Evolutionary conservation across 2,113 vertebrate genomes (phyloP), one percentile per base, ranked within the genome.

Genomic region (Hyla sarda): DNA sequence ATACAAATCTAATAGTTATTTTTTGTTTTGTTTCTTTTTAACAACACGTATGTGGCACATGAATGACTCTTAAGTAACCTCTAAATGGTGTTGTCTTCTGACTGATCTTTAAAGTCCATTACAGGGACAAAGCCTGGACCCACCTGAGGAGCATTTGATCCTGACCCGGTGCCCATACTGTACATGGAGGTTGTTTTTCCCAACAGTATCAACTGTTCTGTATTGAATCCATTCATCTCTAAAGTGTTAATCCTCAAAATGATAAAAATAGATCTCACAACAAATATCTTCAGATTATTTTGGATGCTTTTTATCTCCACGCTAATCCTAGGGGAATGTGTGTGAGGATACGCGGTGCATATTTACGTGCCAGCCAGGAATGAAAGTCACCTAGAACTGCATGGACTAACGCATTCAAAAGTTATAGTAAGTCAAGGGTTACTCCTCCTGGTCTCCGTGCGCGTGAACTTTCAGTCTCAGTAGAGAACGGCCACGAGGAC

Each of bases 301-400:
- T 1, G 3, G n/a, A 25, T 50, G 47, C 25, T 56, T 69, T 58
- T 14, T 34, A 37, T 58, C 4, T 54, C 21, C 0, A 10, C 21
- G 12, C 5, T 32, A 54, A 54, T 54, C 75, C 75, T 54, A 0
- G 75, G 21, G 75, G 48, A n/a, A 77, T 21, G 19, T 77, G 14
- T 77, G 48, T 17, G 25, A 34, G 52, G 76, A 79, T 54, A 58
- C 52, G 7, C 50, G 34, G 30, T n/a, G 48, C 75, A 78, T 78
- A 78, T 47, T 48, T 47, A 74, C 72, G 25, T 28, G 41, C 11
- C 23, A 45, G 37, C 1, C 75, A 34, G 50, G 9, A 56, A 56
- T 78, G 28, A 78, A 54, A 56, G 30, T 56, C 50, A 54, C 75
- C 75, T 74, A 47, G 10, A 45, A 74, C 72, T 23, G 50, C 50